Conservation (phyloP, 2,113 vertebrate species). For the Neomonachus schauinslandi region DNA sequence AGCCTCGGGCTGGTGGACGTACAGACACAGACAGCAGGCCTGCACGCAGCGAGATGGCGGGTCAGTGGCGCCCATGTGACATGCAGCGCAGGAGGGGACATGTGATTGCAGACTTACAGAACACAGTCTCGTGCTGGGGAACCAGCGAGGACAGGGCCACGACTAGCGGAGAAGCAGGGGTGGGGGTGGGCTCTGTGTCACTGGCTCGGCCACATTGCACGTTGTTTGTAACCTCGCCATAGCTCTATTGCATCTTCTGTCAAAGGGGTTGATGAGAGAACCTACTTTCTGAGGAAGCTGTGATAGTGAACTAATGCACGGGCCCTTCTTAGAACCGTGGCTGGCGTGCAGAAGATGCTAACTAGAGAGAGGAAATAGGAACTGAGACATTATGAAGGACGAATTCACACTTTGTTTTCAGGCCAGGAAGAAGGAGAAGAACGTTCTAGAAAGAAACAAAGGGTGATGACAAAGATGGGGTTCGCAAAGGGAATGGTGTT, state of each 20-base stretch:
- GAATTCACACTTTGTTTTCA: neutral
- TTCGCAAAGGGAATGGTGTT: neutral
- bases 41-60: too few species aligned
- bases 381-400: neutral
- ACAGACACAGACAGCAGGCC: too few species aligned
- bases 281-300: rapidly evolving
- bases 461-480: neutral
- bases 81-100: rapidly evolving
- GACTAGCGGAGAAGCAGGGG: neutral
- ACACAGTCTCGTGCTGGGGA: neutral
- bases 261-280: neutral
- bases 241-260: too few species aligned
- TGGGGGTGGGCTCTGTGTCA: too few species aligned
- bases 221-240: neutral
- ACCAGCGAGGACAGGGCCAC: rapidly evolving
- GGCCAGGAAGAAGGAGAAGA: neutral
- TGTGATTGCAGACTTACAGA: too few species aligned
- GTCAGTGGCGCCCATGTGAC: rapidly evolving
- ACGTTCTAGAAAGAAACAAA: neutral
- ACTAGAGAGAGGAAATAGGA: neutral
- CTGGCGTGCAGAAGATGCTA: neutral
- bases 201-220: neutral
- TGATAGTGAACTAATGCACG: rapidly evolving
- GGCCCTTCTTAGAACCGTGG: rapidly evolving
- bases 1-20: too few species aligned